Evolutionary conservation across 2,797 vertebrate genomes (phyloP).

Genomic region (Tokudaia muenninki): DNA sequence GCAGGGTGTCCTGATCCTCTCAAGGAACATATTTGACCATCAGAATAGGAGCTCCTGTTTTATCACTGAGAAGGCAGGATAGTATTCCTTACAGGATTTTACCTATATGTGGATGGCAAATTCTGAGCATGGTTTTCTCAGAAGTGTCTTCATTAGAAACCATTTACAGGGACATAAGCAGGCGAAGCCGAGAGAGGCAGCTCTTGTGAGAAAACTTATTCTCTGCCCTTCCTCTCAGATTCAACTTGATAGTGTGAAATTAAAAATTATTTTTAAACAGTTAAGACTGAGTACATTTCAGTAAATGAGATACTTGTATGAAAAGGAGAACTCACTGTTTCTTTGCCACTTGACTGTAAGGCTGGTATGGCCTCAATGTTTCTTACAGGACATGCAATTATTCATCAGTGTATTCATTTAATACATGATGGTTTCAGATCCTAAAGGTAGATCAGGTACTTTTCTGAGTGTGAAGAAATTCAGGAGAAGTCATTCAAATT

Average conservation of each 20-base stretch:
- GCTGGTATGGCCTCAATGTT: neutral
- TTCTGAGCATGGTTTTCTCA: neutral
- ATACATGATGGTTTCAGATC: neutral
- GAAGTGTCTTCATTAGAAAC: constrained; percentile 38
- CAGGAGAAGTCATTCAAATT: constrained; percentile 14
- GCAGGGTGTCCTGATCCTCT: neutral
- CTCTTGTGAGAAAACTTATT: constrained; percentile 22
- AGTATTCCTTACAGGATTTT: constrained; percentile 11
- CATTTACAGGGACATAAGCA: neutral
- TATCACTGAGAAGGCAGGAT: neutral
- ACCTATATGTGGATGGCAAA: neutral
- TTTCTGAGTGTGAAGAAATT: neutral
- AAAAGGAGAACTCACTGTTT: neutral
- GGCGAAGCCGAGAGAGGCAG: neutral
- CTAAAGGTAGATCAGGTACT: neutral
- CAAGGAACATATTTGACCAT: neutral
- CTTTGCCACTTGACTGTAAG: constrained; percentile 3
- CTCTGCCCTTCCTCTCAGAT: constrained; percentile 3
- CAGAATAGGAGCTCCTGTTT: neutral
- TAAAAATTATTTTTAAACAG: constrained; percentile 5
- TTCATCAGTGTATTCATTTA: constrained; percentile 10
- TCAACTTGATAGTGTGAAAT: constrained; percentile 21
- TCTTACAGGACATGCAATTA: neutral
- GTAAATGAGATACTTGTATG: neutral
- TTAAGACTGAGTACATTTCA: constrained; percentile 15